Conservation (phyloP, 2,888 invertebrate species). For the Crocallis elinguaria region DNA sequence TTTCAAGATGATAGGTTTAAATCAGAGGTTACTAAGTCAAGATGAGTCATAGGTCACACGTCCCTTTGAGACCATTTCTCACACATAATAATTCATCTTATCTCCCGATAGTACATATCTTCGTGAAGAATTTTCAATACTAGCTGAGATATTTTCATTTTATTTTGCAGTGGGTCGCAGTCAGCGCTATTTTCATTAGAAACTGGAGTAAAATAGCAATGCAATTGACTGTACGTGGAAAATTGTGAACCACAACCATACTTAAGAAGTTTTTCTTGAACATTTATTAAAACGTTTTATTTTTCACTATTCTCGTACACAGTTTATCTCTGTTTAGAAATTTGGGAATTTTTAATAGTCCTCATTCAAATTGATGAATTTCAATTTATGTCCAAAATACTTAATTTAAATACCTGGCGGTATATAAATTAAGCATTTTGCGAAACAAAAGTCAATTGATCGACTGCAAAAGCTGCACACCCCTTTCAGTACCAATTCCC, state of each 20-base stretch:
- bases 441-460: too few relatives aligned
- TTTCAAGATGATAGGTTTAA: too few relatives aligned
- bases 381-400: too few relatives aligned
- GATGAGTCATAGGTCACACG: too few relatives aligned
- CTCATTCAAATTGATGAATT: too few relatives aligned
- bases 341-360: too few relatives aligned
- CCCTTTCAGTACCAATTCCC: not conserved
- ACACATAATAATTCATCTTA: conserved; percentile 17
- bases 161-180: conserved; percentile 18
- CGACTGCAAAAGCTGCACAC: too few relatives aligned
- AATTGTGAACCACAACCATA: conserved; percentile 1
- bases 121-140: conserved; percentile 20
- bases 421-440: too few relatives aligned
- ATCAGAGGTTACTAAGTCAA: too few relatives aligned
- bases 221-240: conserved; percentile 11
- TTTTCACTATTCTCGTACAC: not conserved
- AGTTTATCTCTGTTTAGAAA: too few relatives aligned
- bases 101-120: conserved; percentile 11
- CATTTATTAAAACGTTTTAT: not conserved
- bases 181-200: conserved; percentile 21
- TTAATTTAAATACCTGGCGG: too few relatives aligned
- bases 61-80: conserved; percentile 4
- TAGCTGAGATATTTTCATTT: conserved; percentile 19
- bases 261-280: not conserved
- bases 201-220: conserved; percentile 14